Conservation (phyloP, 2,797 vertebrate genomes). For the Arctocebus calabarensis region DNA sequence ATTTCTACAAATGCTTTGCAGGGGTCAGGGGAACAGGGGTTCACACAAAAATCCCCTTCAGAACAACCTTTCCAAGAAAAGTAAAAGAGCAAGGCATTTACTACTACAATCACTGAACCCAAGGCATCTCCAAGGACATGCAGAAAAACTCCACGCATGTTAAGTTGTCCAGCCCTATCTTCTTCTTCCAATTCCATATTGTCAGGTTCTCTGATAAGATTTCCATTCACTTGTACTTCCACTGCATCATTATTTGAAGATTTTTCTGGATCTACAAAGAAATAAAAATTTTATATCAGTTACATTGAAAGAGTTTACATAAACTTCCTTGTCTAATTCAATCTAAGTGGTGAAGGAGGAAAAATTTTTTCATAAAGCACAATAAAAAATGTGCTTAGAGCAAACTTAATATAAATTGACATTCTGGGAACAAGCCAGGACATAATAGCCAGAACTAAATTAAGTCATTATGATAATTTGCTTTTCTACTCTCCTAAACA, state of each 20-base stretch:
- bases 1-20: slow-evolving; percentile 81
- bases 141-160: slow-evolving; percentile 99
- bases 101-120: slow-evolving; percentile 98
- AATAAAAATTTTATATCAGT: slow-evolving; percentile 60
- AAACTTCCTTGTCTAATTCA: background rate
- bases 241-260: slow-evolving; percentile 84
- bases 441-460: background rate
- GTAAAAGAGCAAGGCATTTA: slow-evolving; percentile 95
- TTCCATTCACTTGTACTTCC: slow-evolving; percentile 94
- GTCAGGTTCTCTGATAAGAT: slow-evolving; percentile 88
- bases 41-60: slow-evolving; percentile 88
- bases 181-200: slow-evolving; percentile 86
- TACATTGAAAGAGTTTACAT: background rate
- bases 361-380: background rate
- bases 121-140: slow-evolving; percentile 98
- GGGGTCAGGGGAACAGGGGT: slow-evolving; percentile 91
- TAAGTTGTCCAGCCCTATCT: slow-evolving; percentile 92
- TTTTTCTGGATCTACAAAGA: slow-evolving; percentile 86
- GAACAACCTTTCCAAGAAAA: slow-evolving; percentile 94
- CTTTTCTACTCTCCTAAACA: background rate
- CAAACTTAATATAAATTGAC: background rate
- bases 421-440: background rate
- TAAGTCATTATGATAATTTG: background rate
- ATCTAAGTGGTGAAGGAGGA: background rate
- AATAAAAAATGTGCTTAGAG: background rate